Evolutionary conservation across 1,140 invertebrate genomes (phyloP).

Genomic region (Varroa destructor): DNA sequence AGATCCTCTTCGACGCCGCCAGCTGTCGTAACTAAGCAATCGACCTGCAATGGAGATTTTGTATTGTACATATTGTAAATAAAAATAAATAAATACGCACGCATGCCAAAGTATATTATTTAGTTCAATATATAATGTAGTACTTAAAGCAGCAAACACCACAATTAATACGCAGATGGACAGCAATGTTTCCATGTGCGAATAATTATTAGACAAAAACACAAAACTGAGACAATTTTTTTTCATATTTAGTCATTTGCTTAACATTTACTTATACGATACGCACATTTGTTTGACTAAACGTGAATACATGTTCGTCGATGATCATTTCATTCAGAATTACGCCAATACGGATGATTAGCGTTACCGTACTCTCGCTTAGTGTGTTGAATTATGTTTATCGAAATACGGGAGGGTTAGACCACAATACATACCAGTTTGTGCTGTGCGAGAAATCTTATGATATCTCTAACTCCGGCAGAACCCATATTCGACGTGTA

Average conservation of each 20-base stretch:
- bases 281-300: too few species aligned
- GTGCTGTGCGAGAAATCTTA: slow-evolving; percentile 76
- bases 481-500: slow-evolving; percentile 97
- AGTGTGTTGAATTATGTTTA: too few species aligned
- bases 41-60: slow-evolving; percentile 49
- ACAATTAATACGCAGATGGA: background rate
- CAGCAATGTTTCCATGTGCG: background rate
- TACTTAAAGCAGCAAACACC: background rate
- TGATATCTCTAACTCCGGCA: slow-evolving; percentile 78
- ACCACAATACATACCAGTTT: slow-evolving; percentile 49
- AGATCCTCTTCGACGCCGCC: slow-evolving; percentile 98
- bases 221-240: too few species aligned
- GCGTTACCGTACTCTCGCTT: too few species aligned
- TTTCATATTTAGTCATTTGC: too few species aligned
- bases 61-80: background rate
- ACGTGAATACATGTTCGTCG: too few species aligned
- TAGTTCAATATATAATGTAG: background rate
- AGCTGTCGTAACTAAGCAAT: slow-evolving; percentile 92
- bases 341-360: too few species aligned
- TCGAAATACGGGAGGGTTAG: too few species aligned
- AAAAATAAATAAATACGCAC: slow-evolving; percentile 23
- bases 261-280: too few species aligned
- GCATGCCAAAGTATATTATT: slow-evolving; percentile 10
- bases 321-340: too few species aligned
- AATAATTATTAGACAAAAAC: background rate